phyloP scores from a whole-genome alignment of 2,797 vertebrate genomes.

The Liasis olivaceus region DNA sequence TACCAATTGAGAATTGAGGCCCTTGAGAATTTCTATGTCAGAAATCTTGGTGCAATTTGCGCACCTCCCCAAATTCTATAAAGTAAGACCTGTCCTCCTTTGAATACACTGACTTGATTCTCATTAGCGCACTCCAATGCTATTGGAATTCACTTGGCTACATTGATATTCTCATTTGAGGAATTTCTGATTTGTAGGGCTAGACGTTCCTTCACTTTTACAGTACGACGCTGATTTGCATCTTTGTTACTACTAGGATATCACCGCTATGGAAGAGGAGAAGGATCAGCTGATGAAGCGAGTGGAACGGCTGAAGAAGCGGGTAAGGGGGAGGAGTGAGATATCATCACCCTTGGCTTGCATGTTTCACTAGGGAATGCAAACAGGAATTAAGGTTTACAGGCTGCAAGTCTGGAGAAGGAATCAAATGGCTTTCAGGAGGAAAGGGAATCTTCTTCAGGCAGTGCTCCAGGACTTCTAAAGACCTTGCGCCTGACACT shows the following conservation, averaged over 20 bases:
- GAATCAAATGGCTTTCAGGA: slow-evolving; percentile 72
- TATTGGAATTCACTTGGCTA: slow-evolving; percentile 34
- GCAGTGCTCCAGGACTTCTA: slow-evolving; percentile 68
- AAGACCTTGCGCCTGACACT: slow-evolving; percentile 63
- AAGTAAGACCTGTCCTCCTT: background rate
- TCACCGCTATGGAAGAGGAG: slow-evolving; percentile 96
- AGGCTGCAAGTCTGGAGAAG: slow-evolving; percentile 66
- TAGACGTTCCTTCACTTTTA: background rate
- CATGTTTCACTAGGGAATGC: slow-evolving; percentile 76
- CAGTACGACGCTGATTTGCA: background rate
- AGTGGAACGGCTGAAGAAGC: slow-evolving; percentile 94
- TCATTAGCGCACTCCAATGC: background rate
- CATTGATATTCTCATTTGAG: background rate
- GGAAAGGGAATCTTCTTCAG: slow-evolving; percentile 69
- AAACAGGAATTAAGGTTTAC: slow-evolving; percentile 77
- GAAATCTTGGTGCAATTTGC: background rate
- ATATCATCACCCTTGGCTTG: slow-evolving; percentile 65
- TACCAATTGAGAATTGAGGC: background rate
- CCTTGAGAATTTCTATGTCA: background rate
- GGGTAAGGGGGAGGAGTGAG: slow-evolving; percentile 78
- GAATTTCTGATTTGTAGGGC: background rate
- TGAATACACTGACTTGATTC: background rate
- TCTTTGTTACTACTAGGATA: slow-evolving; percentile 81
- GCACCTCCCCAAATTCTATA: background rate
- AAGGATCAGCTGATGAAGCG: slow-evolving; percentile 95